Percentiles rank a stretch among this genome's conserved stretches.
phyloP scores from a whole-genome alignment of 2,797 vertebrate genomes.

The Bufotes viridis region DNA sequence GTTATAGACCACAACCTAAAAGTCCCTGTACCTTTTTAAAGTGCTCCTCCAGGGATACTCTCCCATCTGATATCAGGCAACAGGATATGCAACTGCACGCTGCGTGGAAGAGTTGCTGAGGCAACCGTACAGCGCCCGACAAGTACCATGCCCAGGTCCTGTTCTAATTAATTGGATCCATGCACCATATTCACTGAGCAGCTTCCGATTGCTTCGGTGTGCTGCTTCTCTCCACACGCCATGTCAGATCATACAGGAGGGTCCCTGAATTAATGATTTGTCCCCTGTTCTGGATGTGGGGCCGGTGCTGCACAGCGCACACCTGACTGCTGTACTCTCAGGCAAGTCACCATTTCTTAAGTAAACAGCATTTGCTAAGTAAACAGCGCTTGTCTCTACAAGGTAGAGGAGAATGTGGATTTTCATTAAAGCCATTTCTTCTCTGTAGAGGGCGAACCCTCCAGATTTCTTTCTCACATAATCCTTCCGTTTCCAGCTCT shows the following conservation, averaged over 20 bases:
- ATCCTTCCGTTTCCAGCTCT: conserved; percentile 26
- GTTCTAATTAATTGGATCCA: too few species aligned
- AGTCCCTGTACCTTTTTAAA: too few species aligned
- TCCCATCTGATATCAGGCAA: too few species aligned
- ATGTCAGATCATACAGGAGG: not conserved
- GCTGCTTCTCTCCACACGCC: too few species aligned
- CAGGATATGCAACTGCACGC: too few species aligned
- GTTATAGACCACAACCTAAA: too few species aligned
- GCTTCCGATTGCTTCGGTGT: too few species aligned
- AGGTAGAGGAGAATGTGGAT: conserved; percentile 70
- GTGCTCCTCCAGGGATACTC: too few species aligned
- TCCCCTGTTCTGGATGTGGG: not conserved
- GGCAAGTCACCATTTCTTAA: conserved; percentile 68
- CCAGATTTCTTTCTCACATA: conserved; percentile 21
- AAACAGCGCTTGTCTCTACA: conserved; percentile 70
- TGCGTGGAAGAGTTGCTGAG: too few species aligned
- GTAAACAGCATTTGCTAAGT: conserved; percentile 71
- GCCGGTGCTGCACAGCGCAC: not conserved
- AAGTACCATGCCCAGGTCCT: too few species aligned
- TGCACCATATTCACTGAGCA: too few species aligned
- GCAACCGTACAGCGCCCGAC: too few species aligned
- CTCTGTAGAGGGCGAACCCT: conserved; percentile 3
- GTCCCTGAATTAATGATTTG: not conserved
- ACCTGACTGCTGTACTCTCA: conserved; percentile 59
- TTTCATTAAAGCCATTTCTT: conserved; percentile 65